phyloP scores from a whole-genome alignment of 92 coral and sea anemone species.

The Desmophyllum pertusum region DNA sequence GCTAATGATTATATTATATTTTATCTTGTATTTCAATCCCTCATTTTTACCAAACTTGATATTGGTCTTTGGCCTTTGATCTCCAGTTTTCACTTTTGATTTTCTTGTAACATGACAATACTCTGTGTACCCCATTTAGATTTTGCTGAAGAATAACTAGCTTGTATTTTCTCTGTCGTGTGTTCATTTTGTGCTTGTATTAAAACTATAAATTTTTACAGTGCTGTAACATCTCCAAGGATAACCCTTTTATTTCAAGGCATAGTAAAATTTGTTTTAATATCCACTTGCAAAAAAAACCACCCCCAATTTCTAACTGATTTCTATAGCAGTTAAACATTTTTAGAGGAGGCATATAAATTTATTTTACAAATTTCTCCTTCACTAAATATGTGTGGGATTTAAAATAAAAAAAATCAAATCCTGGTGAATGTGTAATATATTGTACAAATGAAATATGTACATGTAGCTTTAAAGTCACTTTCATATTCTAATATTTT shows the following conservation, averaged over 20 bases:
- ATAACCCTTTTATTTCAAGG: neutral
- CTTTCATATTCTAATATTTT: neutral
- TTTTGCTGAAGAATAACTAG: neutral
- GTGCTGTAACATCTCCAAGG: slow-evolving; percentile 22
- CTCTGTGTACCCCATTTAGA: neutral
- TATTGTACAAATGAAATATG: neutral
- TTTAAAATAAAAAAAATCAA: neutral
- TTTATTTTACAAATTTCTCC: neutral
- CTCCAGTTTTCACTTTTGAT: neutral
- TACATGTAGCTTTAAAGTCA: neutral
- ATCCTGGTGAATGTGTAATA: neutral
- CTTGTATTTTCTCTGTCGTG: neutral
- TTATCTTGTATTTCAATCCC: neutral
- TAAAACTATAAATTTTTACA: neutral
- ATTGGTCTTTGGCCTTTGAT: slow-evolving; percentile 1
- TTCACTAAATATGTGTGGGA: neutral
- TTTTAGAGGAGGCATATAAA: neutral
- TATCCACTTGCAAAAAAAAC: neutral
- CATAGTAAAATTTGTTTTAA: neutral
- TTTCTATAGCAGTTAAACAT: neutral
- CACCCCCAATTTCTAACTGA: neutral
- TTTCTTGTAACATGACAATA: neutral
- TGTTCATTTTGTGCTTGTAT: neutral
- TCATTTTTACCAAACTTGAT: neutral
- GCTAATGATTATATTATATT: neutral